Base-by-base conservation (phyloP, 2,888 invertebrate species). In the Pteria penguin region DNA sequence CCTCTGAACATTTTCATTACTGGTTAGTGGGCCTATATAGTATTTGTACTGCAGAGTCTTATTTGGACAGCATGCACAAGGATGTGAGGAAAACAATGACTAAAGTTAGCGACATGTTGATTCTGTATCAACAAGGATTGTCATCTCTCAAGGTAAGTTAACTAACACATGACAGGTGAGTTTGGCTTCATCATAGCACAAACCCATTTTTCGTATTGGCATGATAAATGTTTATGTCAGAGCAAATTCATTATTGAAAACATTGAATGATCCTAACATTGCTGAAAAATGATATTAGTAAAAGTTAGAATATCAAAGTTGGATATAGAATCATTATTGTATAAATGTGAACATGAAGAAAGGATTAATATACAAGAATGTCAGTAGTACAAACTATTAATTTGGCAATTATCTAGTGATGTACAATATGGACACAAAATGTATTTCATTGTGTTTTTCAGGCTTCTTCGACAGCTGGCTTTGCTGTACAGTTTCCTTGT, bases 1-100 rank as follows among this genome's bases (percentile, higher is more conserved):
- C 96, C 22, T 96, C 96, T 36, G 98, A 98, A 89, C 95, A 97
- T 85, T 94, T 96, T 63, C 96, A 97, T 88, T 96, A 97, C 89
- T 98, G 97, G 96, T 92, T 98, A 69, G 94, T 95, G 0, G 96
- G 96, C 0, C 92, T 98, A n/a, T 94, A 95, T 68, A 87, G 91
- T 52, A 84, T 92, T 32, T 90, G 93, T 76, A 71, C 81, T 68
- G 93, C 91, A 24, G 93, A 93, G 83, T 89, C 87, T 69, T 84
- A 85, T 33, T 83, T 93, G 2, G 85, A 83, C 63, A 72, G 76
- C 3, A 79, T 79, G 8, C 81, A 78, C 55, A 70, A 57, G 1
- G 81, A 78, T 27, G 82, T 80, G 61, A 63, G 68, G 31, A 83
- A 78, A 60, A 62, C 83, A 55, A 77, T 85, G 33, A 70, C 80